A percentile compares a stretch with the other conserved stretches of the same genome.
phyloP scores from a whole-genome alignment of 2,113 vertebrate species.

The Cyrtonyx montezumae region DNA sequence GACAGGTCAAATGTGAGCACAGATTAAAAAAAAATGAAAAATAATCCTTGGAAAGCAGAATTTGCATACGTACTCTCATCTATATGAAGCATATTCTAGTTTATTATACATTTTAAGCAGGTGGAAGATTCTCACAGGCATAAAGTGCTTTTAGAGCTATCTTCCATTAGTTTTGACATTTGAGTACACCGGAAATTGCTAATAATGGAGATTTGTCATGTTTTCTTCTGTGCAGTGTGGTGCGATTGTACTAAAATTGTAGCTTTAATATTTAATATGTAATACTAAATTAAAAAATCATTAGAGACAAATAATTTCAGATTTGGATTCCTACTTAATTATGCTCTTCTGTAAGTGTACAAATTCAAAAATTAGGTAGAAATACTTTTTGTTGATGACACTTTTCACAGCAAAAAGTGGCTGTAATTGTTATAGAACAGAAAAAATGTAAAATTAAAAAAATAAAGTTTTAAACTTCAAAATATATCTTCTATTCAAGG shows the following conservation, averaged over 20 bases:
- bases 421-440: not conserved
- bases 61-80: not conserved
- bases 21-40: not conserved
- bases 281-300: not conserved
- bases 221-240: not conserved
- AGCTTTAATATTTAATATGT: not conserved
- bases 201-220: not conserved
- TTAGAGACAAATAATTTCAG: not conserved
- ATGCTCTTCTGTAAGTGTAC: not conserved
- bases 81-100: not conserved
- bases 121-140: not conserved
- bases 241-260: not conserved
- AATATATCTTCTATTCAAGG: not conserved
- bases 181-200: not conserved
- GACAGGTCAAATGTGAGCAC: not conserved
- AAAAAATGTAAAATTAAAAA: fast-evolving
- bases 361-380: not conserved
- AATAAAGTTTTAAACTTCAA: not conserved
- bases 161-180: not conserved
- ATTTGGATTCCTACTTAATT: not conserved
- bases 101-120: not conserved
- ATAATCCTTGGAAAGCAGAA: not conserved
- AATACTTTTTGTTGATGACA: not conserved
- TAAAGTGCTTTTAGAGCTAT: not conserved
- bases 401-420: fast-evolving